phyloP scores from a whole-genome alignment of 2,888 invertebrate genomes.

The Dilophus febrilis region DNA sequence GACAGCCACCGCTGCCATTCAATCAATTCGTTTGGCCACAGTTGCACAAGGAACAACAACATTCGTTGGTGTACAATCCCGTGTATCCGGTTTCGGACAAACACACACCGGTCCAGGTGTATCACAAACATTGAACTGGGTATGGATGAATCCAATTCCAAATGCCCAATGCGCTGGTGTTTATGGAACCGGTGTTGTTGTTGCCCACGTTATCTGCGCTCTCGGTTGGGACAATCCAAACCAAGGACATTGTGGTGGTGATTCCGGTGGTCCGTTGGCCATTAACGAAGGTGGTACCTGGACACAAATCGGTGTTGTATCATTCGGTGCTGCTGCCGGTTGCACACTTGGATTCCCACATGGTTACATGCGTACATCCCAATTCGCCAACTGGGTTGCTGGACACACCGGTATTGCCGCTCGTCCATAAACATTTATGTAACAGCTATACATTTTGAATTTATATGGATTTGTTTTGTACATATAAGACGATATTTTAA shows the following conservation, averaged over 20 bases:
- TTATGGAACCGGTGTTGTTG: not conserved
- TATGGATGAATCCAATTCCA: not conserved
- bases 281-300: not conserved
- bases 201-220: not conserved
- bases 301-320: constrained; percentile 1
- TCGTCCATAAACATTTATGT: not conserved
- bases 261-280: constrained; percentile 2
- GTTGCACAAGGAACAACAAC: not conserved
- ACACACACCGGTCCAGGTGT: not conserved
- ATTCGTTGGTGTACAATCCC: not conserved
- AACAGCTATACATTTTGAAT: too few relatives aligned
- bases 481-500: too few relatives aligned
- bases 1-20: not conserved
- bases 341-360: not conserved
- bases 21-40: not conserved
- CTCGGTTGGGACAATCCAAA: not conserved
- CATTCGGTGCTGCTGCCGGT: not conserved
- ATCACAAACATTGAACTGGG: not conserved
- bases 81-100: constrained; percentile 2
- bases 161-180: not conserved
- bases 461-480: too few relatives aligned
- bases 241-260: constrained; percentile 2
- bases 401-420: not conserved
- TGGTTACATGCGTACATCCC: constrained; percentile 1
- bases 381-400: not conserved